phyloP scores from a whole-genome alignment of 2,797 vertebrate genomes.

The Lophotriccus pileatus region DNA sequence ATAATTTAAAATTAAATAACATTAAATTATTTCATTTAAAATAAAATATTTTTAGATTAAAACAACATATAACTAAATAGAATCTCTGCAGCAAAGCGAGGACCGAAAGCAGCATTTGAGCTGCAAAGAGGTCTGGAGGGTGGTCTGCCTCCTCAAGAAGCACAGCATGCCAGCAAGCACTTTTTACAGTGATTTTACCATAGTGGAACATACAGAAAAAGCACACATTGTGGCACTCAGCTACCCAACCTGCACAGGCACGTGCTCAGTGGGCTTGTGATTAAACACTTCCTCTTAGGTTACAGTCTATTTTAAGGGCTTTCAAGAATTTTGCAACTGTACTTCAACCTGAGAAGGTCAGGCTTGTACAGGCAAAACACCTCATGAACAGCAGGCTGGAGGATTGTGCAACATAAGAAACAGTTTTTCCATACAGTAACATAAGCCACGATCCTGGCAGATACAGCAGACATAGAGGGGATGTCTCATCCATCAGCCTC shows the following conservation, averaged over 20 bases:
- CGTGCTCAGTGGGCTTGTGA: neutral
- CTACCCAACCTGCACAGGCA: neutral
- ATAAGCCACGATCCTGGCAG: neutral
- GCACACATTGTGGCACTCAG: neutral
- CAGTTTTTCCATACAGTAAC: neutral
- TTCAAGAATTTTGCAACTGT: neutral
- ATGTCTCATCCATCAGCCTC: neutral
- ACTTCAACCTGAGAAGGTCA: constrained; percentile 1
- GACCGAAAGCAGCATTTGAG: neutral
- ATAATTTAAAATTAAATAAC: neutral
- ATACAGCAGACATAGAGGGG: accelerated
- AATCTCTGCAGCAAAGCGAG: neutral
- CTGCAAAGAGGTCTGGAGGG: neutral
- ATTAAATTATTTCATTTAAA: too few relatives aligned
- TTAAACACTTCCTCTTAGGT: neutral
- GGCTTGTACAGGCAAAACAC: neutral
- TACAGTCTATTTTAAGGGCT: neutral
- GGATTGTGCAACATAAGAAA: neutral
- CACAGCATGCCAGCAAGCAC: neutral
- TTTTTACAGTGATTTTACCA: neutral
- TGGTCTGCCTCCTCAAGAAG: neutral
- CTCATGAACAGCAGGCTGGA: neutral
- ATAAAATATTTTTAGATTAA: too few relatives aligned
- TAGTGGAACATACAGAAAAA: neutral
- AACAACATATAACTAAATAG: neutral